Base-by-base conservation (phyloP, 1,140 invertebrate genomes). In the Zaprionus vittiger region DNA sequence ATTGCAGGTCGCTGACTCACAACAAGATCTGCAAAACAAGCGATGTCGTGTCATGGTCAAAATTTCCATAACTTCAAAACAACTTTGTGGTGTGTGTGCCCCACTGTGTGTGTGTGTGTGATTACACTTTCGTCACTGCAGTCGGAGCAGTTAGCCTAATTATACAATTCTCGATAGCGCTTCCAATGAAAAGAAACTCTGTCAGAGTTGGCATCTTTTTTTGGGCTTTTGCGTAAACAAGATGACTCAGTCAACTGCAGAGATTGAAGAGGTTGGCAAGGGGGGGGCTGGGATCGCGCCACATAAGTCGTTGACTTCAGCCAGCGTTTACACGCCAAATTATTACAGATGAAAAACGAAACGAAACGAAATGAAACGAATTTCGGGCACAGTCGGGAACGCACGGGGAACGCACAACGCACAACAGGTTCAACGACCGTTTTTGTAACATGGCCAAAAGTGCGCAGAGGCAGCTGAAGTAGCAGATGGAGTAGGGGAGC, bases 181-280 rank as follows among this genome's bases (percentile, higher is more conserved):
- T 89, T 89, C 86, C 85, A 77, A 85, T 82, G 86, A 89, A 89
- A 89, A 89, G 84, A 91, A 89, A 89, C 79, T 89, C 81, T 81
- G 54, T 34, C 77, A 59, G 73, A 73, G 66, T 74, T 74, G 44
- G 52, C 44, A 47, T 64, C 63, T 61, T 64, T 54, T 38, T 61
- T 17, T 63, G 41, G 12, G 20, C 28, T 62, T 75, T 73, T 73
- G 74, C 74, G 67, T 66, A 77, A 80, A 69, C 78, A 73, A 73
- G 57, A 73, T 73, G 73, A 77, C 74, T 77, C 74, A 77, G 74
- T 6, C 57, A 37, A 22, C 28, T 9, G 14, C 49, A 24, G 28
- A 9, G 14, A 14, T 38, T 26, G 22, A 5, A 6, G 5, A 2
- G 34, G 41, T 17, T 31, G 61, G 31, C 34, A 57, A 37, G 60